Base-by-base conservation (phyloP, 1,140 invertebrate genomes). In the Luehdorfia chinensis region DNA sequence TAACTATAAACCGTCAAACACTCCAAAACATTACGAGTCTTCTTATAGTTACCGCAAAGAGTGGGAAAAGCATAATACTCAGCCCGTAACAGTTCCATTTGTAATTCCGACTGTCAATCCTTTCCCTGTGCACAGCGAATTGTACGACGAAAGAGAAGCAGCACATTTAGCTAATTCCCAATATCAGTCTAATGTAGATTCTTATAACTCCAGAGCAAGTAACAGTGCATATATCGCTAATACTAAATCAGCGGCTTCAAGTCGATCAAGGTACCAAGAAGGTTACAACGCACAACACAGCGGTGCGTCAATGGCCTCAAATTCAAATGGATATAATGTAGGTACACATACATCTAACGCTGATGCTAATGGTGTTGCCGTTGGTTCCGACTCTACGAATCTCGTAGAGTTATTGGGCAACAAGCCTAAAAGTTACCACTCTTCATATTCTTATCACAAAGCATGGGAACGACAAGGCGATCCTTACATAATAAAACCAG, bases 381-480 rank as follows among this genome's bases (percentile, higher is more conserved):
- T 55, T 33, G 44, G 55, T 39, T 47, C 47, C 11, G 61, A 74
- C 57, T 61, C 50, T 28, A 58, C 55, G 15, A 73, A 58, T 28
- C 50, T 64, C 18, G 58, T 64, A 9, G 63, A 67, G 36, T 39
- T 56, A 55, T 25, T 65, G 9, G 60, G 58, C 48, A 46, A 64
- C 1, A 73, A 68, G 44, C 87, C 87, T 1, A 87, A 87, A 74
- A 78, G 66, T 47, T 88, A 87, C 57, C 77, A 87, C n/a, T 87
- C 83, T 8, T 87, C 85, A 12, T 87, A 87, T 56, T 80, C 85
- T 4, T 87, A 87, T 50, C 78, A 87, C 23, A 88, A 88, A 52
- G 79, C 87, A 15, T 87, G 87, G 87, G 87, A 87, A 66, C 77
- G 78, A 37, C 81, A 76, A 45, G 87, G 85, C 9, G 84, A 84